Evolutionary conservation across 2,113 vertebrate genomes (phyloP).

Genomic region (Calonectris borealis): DNA sequence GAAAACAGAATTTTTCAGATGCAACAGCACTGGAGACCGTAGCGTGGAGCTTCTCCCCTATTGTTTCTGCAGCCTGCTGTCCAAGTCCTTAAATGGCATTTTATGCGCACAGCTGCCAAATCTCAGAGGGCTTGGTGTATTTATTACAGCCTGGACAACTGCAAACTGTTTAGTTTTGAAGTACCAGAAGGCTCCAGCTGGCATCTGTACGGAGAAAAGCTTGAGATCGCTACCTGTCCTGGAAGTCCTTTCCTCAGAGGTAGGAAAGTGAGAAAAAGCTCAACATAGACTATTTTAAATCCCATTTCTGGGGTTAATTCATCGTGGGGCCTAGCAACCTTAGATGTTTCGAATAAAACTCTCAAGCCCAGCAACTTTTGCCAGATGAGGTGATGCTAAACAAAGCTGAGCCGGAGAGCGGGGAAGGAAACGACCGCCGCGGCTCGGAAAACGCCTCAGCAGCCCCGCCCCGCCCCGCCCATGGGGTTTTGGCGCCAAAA

Average conservation of each 20-base stretch:
- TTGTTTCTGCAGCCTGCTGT: neutral
- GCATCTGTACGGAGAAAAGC: neutral
- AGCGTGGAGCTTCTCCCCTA: neutral
- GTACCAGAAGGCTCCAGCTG: neutral
- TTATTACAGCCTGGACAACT: neutral
- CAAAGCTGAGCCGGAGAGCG: rapidly evolving
- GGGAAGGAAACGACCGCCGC: rapidly evolving
- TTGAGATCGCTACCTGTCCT: rapidly evolving
- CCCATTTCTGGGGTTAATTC: neutral
- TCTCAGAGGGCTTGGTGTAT: too few relatives aligned
- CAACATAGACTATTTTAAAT: rapidly evolving
- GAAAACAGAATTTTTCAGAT: neutral
- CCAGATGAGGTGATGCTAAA: rapidly evolving
- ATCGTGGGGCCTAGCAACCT: rapidly evolving
- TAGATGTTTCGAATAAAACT: rapidly evolving
- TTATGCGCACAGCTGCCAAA: neutral
- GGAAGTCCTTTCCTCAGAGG: neutral
- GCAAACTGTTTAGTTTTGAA: neutral
- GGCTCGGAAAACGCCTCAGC: rapidly evolving
- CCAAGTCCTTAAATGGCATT: neutral
- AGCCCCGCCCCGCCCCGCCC: rapidly evolving
- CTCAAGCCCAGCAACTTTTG: rapidly evolving
- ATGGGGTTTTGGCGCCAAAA: neutral
- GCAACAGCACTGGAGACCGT: rapidly evolving
- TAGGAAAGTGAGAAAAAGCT: rapidly evolving